Percentiles rank a stretch among this genome's conserved stretches.
phyloP scores from a whole-genome alignment of 2,797 vertebrate genomes.

The Triplophysa bombifrons region DNA sequence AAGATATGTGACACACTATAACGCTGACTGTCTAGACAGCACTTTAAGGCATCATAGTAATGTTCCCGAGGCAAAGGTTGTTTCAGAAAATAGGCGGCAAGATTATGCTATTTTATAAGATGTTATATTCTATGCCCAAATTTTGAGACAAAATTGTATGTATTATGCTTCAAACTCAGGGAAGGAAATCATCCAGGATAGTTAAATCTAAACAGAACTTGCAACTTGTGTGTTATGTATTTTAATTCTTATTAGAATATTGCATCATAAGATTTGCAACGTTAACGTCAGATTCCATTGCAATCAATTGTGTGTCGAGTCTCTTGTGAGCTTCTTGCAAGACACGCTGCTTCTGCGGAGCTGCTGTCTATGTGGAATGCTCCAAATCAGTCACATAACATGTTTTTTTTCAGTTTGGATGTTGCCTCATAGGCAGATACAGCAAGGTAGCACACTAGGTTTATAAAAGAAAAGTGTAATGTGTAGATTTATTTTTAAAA shows the following conservation, averaged over 20 bases:
- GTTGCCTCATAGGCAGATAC: neutral
- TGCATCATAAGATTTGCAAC: neutral
- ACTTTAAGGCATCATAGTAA: neutral
- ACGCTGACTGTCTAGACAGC: too few species aligned
- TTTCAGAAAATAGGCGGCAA: neutral
- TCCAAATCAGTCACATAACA: constrained; percentile 5
- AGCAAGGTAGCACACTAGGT: neutral
- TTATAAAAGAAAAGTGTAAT: neutral
- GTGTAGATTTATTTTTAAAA: neutral
- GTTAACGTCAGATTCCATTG: neutral
- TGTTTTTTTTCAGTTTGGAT: neutral
- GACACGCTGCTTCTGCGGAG: neutral
- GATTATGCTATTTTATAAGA: neutral
- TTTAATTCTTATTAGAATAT: neutral
- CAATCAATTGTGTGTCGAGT: neutral
- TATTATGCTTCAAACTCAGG: neutral
- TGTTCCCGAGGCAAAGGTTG: neutral
- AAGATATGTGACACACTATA: too few species aligned
- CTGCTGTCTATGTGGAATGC: neutral
- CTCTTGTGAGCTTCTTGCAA: neutral
- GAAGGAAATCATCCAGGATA: too few species aligned
- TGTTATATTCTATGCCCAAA: too few species aligned
- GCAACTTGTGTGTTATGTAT: neutral
- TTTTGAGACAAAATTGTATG: neutral
- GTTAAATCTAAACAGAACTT: neutral